phyloP scores from a whole-genome alignment of 1,140 invertebrate species.

The Chionoecetes opilio region DNA sequence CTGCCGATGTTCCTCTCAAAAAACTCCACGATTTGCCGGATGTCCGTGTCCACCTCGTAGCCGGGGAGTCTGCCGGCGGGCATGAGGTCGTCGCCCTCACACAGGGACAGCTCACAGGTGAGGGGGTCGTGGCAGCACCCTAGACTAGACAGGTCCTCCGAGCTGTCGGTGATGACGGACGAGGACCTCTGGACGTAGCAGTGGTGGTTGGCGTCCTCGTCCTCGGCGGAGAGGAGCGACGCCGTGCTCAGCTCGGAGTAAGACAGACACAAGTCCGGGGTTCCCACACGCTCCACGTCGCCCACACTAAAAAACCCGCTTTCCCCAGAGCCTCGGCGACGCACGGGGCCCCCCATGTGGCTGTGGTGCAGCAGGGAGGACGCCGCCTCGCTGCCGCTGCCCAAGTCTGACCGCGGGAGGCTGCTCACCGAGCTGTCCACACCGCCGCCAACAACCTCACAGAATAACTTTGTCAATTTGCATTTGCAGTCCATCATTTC shows the following conservation, averaged over 20 bases:
- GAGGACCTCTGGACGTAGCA: slow-evolving; percentile 88
- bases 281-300: slow-evolving; percentile 88
- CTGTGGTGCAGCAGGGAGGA: slow-evolving; percentile 82
- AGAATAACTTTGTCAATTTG: slow-evolving; percentile 37
- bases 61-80: slow-evolving; percentile 65
- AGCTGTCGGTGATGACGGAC: slow-evolving; percentile 93
- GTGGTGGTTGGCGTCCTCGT: slow-evolving; percentile 82
- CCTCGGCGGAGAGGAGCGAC: slow-evolving; percentile 86
- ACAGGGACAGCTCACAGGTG: slow-evolving; percentile 66
- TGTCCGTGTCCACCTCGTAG: slow-evolving; percentile 84
- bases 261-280: slow-evolving; percentile 81
- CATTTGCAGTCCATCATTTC: slow-evolving; percentile 66
- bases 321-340: slow-evolving; percentile 91
- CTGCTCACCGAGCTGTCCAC: slow-evolving; percentile 45
- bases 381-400: slow-evolving; percentile 52
- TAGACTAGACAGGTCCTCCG: slow-evolving; percentile 92
- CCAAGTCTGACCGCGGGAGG: slow-evolving; percentile 63
- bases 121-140: slow-evolving; percentile 84
- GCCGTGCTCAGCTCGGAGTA: slow-evolving; percentile 81
- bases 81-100: slow-evolving; percentile 84
- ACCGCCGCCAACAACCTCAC: slow-evolving; percentile 61
- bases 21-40: slow-evolving; percentile 94
- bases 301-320: slow-evolving; percentile 94
- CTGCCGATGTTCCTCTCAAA: slow-evolving; percentile 88
- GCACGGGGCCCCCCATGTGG: slow-evolving; percentile 84